Base-by-base conservation (phyloP, 23 tunicate species). In the Aplidium turbinatum region DNA sequence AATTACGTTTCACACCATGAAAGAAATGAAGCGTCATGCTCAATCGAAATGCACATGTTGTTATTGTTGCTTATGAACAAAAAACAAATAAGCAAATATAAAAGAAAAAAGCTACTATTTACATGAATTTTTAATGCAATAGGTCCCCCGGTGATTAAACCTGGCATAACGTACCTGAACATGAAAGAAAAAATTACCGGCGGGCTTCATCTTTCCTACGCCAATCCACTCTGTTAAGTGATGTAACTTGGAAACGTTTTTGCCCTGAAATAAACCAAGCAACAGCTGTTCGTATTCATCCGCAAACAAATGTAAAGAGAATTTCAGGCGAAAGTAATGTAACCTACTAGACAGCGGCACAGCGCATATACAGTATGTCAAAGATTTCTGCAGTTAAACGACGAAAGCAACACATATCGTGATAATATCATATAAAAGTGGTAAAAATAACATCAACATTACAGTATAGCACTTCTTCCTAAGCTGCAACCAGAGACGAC, bases 131-230 rank as follows among this genome's bases (percentile, higher is more conserved):
- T n/a, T n/a, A n/a, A n/a, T n/a, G n/a, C n/a, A n/a, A n/a, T n/a
- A n/a, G n/a, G n/a, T n/a, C n/a, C n/a, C n/a, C n/a, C n/a, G n/a
- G n/a, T n/a, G n/a, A n/a, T n/a, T n/a, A n/a, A n/a, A n/a, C n/a
- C n/a, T n/a, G n/a, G n/a, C n/a, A n/a, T n/a, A n/a, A 21, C 55
- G 58, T 51, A 89, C 96, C 74, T 82, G 64, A 32, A 80, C 85
- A 71, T 89, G 89, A 53, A 70, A 81, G 55, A 89, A 89, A 61
- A 75, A 89, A 19, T 47, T 27, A 27, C 31, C 67, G 24, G 4
- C 50, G 2, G n/a, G 30, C 31, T 9, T 3, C 79, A 70, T 70
- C 26, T 70, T 70, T 4, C 19, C 58, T 21, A 47, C 58, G 18
- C 58, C 76, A 23, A 70, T 4, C 76, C 76, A 70, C 16, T 47